Conservation (phyloP, 2,797 vertebrate species). For the Geotrypetes seraphini region DNA sequence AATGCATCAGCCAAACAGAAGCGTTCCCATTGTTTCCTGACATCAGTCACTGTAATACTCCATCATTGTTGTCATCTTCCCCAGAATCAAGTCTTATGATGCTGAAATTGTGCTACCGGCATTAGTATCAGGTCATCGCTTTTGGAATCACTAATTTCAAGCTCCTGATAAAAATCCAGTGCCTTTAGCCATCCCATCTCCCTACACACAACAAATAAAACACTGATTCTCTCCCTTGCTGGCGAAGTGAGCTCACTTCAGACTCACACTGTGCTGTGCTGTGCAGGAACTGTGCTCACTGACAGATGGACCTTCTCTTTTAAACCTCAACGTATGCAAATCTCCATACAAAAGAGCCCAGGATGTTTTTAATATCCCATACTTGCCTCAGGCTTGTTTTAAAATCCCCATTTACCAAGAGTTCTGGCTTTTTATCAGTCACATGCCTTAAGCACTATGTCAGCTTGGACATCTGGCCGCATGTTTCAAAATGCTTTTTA, state of each 20-base stretch:
- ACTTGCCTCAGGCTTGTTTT: constrained; percentile 85
- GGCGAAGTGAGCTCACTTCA: constrained; percentile 20
- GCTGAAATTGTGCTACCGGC: too few species aligned
- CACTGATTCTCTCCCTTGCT: too few species aligned
- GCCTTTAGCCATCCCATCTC: too few species aligned
- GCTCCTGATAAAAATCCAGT: too few species aligned
- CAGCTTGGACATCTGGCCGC: constrained; percentile 94
- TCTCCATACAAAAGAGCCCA: constrained; percentile 85
- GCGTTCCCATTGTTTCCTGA: too few species aligned
- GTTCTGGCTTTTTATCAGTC: constrained; percentile 89
- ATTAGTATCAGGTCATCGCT: too few species aligned
- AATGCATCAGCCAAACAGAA: too few species aligned
- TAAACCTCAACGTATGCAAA: constrained; percentile 78
- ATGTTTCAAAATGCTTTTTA: constrained; percentile 58
- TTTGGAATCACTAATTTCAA: too few species aligned
- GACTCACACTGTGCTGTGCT: constrained; percentile 67
- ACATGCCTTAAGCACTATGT: constrained; percentile 88
- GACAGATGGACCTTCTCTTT: constrained; percentile 85
- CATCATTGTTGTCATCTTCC: too few species aligned
- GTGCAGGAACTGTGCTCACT: constrained; percentile 71
- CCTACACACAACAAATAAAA: too few species aligned
- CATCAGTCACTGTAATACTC: too few species aligned
- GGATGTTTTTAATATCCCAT: constrained; percentile 90
- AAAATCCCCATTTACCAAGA: constrained; percentile 83
- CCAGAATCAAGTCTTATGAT: too few species aligned